These are phyloP conservation scores for Chinchilla lanigera DNA, from an alignment of 2,113 vertebrate species.

Conservation along the genomic window DNA sequence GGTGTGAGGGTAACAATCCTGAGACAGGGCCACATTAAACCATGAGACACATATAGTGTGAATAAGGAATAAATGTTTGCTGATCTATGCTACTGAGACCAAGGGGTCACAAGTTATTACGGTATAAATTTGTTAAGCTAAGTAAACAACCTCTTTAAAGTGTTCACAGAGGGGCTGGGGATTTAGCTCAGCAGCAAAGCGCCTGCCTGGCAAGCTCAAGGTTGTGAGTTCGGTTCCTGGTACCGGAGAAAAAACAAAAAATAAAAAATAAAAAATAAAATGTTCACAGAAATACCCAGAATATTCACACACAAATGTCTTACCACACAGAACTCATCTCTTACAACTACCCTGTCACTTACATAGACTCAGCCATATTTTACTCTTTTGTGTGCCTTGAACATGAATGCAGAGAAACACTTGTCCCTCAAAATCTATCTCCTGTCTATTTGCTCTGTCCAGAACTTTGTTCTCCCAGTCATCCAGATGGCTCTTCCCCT, in stretches of 20 bases:
- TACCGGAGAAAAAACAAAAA: too few species aligned
- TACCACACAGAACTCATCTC: background rate
- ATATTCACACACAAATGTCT: background rate
- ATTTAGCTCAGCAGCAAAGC: too few species aligned
- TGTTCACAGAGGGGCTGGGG: background rate
- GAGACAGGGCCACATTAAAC: background rate
- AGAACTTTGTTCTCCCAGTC: background rate
- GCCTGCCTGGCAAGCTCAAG: too few species aligned
- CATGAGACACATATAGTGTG: fast-evolving
- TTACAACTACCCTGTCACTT: background rate
- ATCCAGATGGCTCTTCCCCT: background rate
- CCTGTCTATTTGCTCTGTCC: background rate
- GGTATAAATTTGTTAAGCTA: background rate
- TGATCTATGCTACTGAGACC: background rate
- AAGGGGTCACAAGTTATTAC: background rate
- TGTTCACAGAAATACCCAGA: background rate
- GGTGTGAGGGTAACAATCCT: background rate
- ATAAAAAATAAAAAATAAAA: too few species aligned
- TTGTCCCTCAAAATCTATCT: background rate
- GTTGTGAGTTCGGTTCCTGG: too few species aligned
- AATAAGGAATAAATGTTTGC: background rate
- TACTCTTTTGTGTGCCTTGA: background rate
- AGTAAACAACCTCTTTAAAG: background rate
- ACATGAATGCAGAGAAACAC: background rate
- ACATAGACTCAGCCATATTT: fast-evolving